These are phyloP conservation scores for Holothuria glaberrima DNA, from an alignment of 35 echinoderm and acorn worm genomes.

Conservation along the genomic window DNA sequence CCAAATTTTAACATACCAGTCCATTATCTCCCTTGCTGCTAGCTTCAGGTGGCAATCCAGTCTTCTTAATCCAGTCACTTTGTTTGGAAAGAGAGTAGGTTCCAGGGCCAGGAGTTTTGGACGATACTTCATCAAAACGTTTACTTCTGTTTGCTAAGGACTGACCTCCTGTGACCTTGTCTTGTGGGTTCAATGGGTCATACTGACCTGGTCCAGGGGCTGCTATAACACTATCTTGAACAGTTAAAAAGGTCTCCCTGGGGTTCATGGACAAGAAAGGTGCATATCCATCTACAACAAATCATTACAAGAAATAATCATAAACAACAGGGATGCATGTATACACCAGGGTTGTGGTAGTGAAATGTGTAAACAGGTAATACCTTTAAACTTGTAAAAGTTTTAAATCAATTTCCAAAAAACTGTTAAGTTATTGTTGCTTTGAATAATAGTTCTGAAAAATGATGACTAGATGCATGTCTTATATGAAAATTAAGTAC, in stretches of 20 bases:
- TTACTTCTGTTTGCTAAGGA: constrained; percentile 89
- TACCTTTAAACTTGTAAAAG: background rate
- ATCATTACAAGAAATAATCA: background rate
- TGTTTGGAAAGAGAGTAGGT: constrained; percentile 87
- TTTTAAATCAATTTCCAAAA: too few species aligned
- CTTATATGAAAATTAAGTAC: too few species aligned
- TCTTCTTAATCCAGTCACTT: constrained; percentile 93
- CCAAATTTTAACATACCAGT: background rate
- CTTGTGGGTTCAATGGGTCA: constrained; percentile 64
- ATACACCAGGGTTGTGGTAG: too few species aligned
- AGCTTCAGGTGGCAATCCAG: constrained; percentile 19
- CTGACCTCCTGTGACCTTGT: constrained; percentile 75
- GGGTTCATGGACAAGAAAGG: constrained; percentile 93
- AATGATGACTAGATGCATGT: too few species aligned
- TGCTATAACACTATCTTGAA: constrained; percentile 93
- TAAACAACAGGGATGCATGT: too few species aligned
- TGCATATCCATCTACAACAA: constrained; percentile 90
- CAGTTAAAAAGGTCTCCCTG: constrained; percentile 87
- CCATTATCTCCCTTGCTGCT: constrained; percentile 7
- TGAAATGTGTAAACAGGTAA: too few species aligned
- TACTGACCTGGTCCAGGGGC: constrained; percentile 98
- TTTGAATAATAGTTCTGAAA: too few species aligned
- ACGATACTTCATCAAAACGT: constrained; percentile 68
- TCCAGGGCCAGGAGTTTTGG: constrained; percentile 89
- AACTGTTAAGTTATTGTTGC: too few species aligned